These are phyloP conservation scores for Coregonus clupeaformis DNA, from an alignment of 2,113 vertebrate species.

Conservation along the genomic window DNA sequence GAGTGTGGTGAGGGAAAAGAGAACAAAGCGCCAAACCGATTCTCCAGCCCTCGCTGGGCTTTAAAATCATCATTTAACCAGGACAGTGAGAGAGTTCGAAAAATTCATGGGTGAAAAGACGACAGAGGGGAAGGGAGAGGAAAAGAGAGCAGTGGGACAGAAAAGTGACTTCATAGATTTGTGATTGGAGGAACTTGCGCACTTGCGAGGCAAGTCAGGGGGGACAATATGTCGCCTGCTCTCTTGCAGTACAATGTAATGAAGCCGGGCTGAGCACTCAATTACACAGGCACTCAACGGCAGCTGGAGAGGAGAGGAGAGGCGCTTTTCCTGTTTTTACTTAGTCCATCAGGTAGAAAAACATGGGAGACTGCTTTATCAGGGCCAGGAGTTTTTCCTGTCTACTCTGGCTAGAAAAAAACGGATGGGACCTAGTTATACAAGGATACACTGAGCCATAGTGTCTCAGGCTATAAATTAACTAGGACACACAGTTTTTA, in stretches of 20 bases:
- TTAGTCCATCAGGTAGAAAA: no score
- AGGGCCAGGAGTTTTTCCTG: no score
- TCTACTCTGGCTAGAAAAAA: no score
- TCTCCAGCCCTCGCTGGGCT: slow-evolving; percentile 15
- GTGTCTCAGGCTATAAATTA: no score
- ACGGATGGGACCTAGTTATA: no score
- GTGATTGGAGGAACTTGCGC: neutral
- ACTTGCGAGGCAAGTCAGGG: neutral
- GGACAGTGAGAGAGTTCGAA: neutral
- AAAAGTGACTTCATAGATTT: slow-evolving; percentile 11
- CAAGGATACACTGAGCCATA: no score
- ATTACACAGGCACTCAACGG: no score
- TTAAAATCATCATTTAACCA: slow-evolving; percentile 17
- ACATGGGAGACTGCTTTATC: no score
- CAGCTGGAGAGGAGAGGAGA: neutral
- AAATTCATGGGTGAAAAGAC: neutral
- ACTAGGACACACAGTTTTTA: no score
- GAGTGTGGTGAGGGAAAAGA: neutral
- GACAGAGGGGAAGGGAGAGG: neutral
- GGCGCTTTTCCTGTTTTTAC: neutral
- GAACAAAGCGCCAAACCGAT: slow-evolving; percentile 22
- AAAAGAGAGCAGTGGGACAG: neutral
- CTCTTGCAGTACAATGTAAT: no score
- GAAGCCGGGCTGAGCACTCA: no score
- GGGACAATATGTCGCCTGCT: neutral